phyloP scores from a whole-genome alignment of 2,113 vertebrate species.

The Passer montanus region DNA sequence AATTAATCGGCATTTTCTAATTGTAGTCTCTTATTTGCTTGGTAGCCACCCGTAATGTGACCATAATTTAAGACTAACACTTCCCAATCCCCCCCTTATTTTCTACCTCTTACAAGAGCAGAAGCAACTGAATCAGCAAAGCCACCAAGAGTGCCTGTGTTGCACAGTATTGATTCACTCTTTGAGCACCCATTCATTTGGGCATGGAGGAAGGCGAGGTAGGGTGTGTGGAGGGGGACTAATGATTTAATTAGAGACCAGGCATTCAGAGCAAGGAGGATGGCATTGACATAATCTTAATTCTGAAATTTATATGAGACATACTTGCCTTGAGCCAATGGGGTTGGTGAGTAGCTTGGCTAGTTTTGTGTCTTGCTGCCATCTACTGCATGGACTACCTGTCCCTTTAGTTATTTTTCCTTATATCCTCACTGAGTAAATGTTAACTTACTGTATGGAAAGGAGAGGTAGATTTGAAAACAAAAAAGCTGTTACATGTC shows the following conservation, averaged over 20 bases:
- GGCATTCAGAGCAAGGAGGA: neutral
- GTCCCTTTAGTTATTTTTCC: neutral
- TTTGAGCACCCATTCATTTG: slow-evolving; percentile 2
- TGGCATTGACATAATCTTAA: neutral
- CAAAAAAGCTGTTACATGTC: neutral
- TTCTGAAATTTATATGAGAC: neutral
- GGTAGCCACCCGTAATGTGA: neutral
- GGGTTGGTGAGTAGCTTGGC: neutral
- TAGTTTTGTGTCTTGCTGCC: neutral
- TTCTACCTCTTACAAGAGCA: neutral
- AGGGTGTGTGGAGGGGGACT: neutral
- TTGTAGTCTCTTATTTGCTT: neutral
- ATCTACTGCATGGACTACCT: neutral
- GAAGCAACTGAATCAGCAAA: slow-evolving; percentile 12
- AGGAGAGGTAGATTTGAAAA: slow-evolving; percentile 28
- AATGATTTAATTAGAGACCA: slow-evolving; percentile 29
- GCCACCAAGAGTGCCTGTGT: neutral
- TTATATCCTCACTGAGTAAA: neutral
- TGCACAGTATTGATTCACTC: slow-evolving; percentile 8
- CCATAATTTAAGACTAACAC: neutral
- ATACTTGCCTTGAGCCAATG: neutral
- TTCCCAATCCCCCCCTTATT: neutral
- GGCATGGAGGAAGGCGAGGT: neutral
- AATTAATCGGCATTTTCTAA: neutral
- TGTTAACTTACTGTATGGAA: neutral